These are phyloP conservation scores for Cephus runcator DNA, from an alignment of 2,888 invertebrate species.

Conservation along the genomic window DNA sequence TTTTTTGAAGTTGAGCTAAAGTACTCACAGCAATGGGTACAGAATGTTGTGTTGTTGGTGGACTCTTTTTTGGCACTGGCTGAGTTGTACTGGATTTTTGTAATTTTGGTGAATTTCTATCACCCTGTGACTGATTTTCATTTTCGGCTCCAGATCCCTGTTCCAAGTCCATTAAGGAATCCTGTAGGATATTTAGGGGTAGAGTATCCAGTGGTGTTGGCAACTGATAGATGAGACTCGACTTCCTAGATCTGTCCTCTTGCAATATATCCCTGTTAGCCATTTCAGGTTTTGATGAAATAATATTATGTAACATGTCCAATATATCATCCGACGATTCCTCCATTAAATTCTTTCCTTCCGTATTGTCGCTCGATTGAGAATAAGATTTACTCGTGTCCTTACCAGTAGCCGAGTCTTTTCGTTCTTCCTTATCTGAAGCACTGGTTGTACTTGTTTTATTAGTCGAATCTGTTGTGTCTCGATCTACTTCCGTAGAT, in stretches of 20 bases:
- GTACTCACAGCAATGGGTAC: conserved; percentile 48
- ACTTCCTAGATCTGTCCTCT: conserved; percentile 52
- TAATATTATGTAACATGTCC: conserved; percentile 76
- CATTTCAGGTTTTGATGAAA: conserved; percentile 63
- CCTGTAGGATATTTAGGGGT: conserved; percentile 60
- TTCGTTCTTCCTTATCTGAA: conserved; percentile 15
- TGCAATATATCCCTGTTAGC: conserved; percentile 51
- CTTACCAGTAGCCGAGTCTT: background rate
- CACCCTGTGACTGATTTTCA: conserved; percentile 25
- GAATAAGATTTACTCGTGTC: background rate
- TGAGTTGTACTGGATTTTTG: conserved; percentile 11
- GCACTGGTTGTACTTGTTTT: background rate
- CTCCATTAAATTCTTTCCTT: conserved; percentile 49
- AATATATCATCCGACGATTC: conserved; percentile 78
- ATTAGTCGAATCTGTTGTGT: background rate
- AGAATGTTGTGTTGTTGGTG: conserved; percentile 35
- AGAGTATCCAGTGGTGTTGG: conserved; percentile 58
- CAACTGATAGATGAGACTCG: conserved; percentile 57
- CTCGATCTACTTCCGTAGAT: background rate
- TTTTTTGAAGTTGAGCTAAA: conserved; percentile 54
- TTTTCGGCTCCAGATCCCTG: conserved; percentile 30
- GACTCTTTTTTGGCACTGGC: conserved; percentile 31
- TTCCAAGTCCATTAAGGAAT: conserved; percentile 53
- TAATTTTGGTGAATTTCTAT: conserved; percentile 6
- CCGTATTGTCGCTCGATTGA: conserved; percentile 11